Evolutionary conservation across 1,140 invertebrate genomes (phyloP).

Genomic region (Listronotus oregonensis): DNA sequence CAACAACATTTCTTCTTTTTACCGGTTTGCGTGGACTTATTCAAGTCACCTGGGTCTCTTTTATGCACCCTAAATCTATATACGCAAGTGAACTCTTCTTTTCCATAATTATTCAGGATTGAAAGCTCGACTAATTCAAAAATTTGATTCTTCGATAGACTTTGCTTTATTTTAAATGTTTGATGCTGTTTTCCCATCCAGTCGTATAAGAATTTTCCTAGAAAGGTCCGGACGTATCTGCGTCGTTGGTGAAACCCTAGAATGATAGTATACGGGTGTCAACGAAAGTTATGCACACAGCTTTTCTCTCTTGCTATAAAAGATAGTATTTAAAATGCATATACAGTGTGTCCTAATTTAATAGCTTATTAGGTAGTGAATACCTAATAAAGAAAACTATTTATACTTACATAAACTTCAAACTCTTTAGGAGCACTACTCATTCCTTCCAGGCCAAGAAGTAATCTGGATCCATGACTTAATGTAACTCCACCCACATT

Average conservation of each 20-base stretch:
- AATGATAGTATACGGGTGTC: background rate
- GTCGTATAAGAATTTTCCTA: slow-evolving; percentile 40
- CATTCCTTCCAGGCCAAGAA: slow-evolving; percentile 20
- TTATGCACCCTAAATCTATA: slow-evolving; percentile 43
- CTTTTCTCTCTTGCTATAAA: background rate
- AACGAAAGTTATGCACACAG: background rate
- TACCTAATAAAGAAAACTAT: no score
- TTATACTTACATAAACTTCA: slow-evolving; percentile 33
- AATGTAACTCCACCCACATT: slow-evolving; percentile 31
- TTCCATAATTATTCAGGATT: slow-evolving; percentile 41
- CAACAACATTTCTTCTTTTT: no score
- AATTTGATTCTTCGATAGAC: slow-evolving; percentile 17
- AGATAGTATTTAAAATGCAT: background rate
- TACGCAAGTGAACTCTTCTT: slow-evolving; percentile 39
- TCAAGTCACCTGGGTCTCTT: background rate
- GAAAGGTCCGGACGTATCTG: slow-evolving; percentile 14
- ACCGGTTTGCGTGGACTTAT: no score
- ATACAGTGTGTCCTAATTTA: no score
- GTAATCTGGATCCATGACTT: slow-evolving; percentile 29
- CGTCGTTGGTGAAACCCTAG: slow-evolving; percentile 22
- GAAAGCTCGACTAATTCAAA: slow-evolving; percentile 37
- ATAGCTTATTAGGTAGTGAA: no score
- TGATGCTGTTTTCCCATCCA: slow-evolving; percentile 34
- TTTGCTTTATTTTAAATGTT: slow-evolving; percentile 35
- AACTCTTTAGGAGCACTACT: slow-evolving; percentile 38